Evolutionary conservation across 2,888 invertebrate genomes (phyloP).

Genomic region (Zaprionus obscuricornis): DNA sequence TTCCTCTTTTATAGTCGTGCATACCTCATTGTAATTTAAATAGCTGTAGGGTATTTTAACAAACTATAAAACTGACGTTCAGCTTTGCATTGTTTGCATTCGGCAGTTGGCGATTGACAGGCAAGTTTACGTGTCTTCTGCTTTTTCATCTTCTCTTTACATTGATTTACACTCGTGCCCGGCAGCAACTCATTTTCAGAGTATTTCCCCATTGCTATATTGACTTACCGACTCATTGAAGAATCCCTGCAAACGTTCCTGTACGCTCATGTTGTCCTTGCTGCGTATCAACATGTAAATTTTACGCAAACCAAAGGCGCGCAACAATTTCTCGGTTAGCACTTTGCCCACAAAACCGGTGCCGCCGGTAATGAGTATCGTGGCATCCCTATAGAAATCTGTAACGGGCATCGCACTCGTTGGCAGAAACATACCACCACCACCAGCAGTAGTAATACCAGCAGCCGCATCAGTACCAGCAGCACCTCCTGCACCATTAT

Average conservation of each 20-base stretch:
- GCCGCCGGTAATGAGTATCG: conserved; percentile 83
- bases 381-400: conserved; percentile 82
- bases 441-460: background rate
- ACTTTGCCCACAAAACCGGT: conserved; percentile 84
- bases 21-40: too few relatives aligned
- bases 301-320: conserved; percentile 80
- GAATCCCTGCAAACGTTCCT: conserved; percentile 80
- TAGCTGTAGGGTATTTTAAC: too few relatives aligned
- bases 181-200: conserved; percentile 4
- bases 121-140: too few relatives aligned
- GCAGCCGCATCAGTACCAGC: background rate
- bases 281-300: conserved; percentile 83
- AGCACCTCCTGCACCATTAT: conserved; percentile 10
- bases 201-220: conserved; percentile 18
- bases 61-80: too few relatives aligned
- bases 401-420: conserved; percentile 69
- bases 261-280: conserved; percentile 81
- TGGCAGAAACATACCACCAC: conserved; percentile 17
- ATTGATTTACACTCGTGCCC: too few relatives aligned
- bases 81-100: too few relatives aligned
- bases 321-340: conserved; percentile 82
- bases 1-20: too few relatives aligned
- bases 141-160: too few relatives aligned
- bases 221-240: conserved; percentile 81
- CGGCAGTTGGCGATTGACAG: too few relatives aligned